These are phyloP conservation scores for Planococcus citri DNA, from an alignment of 1,140 invertebrate genomes.

Conservation along the genomic window DNA sequence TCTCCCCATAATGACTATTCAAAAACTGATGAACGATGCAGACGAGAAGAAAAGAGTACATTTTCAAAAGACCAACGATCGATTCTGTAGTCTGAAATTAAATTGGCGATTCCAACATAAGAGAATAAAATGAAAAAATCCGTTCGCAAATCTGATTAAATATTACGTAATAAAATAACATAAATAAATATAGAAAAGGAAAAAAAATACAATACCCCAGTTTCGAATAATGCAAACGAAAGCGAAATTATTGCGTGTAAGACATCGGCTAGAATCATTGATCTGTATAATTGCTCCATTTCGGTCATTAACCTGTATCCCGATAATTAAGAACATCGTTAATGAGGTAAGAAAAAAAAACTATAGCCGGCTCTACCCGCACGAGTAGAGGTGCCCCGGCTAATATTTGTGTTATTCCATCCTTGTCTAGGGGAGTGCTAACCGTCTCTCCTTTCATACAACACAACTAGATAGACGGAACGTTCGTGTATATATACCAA, in stretches of 20 bases:
- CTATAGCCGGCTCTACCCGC: not conserved
- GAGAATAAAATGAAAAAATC: too few species aligned
- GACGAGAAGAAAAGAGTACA: constrained; percentile 21
- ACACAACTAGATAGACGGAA: constrained; percentile 41
- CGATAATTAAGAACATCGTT: not conserved
- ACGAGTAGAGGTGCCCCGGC: constrained; percentile 25
- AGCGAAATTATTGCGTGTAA: not conserved
- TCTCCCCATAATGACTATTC: constrained; percentile 24
- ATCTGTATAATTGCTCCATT: not conserved
- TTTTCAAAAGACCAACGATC: constrained; percentile 16
- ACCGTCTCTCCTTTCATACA: constrained; percentile 91
- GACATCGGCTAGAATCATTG: not conserved
- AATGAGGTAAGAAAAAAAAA: not conserved
- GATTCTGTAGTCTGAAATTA: constrained; percentile 21
- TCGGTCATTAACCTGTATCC: not conserved
- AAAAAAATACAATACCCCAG: not conserved
- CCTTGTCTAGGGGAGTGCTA: constrained; percentile 92
- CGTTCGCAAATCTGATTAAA: too few species aligned
- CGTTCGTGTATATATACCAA: not conserved
- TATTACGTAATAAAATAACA: too few species aligned
- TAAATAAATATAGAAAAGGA: not conserved
- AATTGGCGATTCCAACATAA: too few species aligned
- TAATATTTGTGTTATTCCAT: constrained; percentile 38
- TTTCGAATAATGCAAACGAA: constrained; percentile 8
- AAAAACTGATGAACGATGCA: constrained; percentile 25